Percentiles rank a stretch among this genome's conserved stretches.
phyloP scores from a whole-genome alignment of 2,113 vertebrate genomes.

The Micronycteris hirsuta region DNA sequence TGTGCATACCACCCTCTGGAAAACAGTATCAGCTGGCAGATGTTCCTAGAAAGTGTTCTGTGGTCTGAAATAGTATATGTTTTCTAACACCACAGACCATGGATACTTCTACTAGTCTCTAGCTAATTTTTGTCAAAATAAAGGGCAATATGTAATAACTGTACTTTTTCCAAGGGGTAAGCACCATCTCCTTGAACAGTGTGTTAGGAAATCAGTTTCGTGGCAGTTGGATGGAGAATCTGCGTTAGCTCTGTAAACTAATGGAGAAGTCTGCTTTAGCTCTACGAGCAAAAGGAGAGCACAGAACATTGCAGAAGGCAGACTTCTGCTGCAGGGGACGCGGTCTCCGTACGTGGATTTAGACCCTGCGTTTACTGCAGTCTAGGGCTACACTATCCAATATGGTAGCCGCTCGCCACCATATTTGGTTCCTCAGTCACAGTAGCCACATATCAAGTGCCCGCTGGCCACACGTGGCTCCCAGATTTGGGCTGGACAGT shows the following conservation, averaged over 20 bases:
- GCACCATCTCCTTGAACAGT: not conserved
- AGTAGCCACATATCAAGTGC: not conserved
- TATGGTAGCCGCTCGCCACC: not conserved
- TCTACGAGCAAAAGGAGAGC: not conserved
- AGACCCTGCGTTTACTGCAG: not conserved
- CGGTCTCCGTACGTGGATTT: not conserved
- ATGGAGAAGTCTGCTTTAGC: too few species aligned
- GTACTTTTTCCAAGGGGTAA: not conserved
- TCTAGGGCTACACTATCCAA: not conserved
- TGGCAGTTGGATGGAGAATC: not conserved
- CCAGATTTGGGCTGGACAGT: not conserved
- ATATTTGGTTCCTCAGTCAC: not conserved
- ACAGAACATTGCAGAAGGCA: not conserved
- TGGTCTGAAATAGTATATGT: not conserved
- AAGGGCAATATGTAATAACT: not conserved
- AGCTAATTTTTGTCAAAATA: not conserved
- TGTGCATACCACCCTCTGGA: not conserved
- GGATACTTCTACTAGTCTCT: not conserved
- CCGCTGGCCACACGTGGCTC: not conserved
- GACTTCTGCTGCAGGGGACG: not conserved
- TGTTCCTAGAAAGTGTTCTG: slow-evolving; percentile 37
- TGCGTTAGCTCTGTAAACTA: too few species aligned
- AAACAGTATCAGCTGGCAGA: slow-evolving; percentile 5
- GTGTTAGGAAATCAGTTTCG: not conserved
- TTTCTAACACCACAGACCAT: not conserved